Percentiles rank a stretch among this genome's conserved stretches.
These are phyloP conservation scores for Patagioenas fasciata DNA, from an alignment of 2,113 vertebrate genomes.

Conservation along the genomic window DNA sequence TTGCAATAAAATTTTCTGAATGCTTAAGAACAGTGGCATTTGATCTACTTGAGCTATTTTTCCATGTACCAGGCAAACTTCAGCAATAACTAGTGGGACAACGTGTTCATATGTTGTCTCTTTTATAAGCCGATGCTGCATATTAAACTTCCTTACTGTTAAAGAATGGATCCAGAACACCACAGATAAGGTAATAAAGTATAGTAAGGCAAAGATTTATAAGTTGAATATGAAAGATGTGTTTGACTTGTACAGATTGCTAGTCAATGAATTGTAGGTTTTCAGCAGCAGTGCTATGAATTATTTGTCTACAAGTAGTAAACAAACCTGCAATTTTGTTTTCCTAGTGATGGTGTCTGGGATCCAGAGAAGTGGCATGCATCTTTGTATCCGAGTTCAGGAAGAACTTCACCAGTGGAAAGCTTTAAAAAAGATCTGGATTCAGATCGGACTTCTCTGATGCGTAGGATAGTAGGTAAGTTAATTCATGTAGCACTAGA, in stretches of 20 bases:
- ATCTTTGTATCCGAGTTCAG: slow-evolving; percentile 92
- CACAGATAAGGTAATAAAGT: not conserved
- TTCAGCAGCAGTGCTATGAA: not conserved
- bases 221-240: not conserved
- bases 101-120: not conserved
- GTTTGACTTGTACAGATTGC: not conserved
- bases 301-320: not conserved
- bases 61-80: not conserved
- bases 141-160: not conserved
- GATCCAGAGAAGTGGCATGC: slow-evolving; percentile 99
- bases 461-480: slow-evolving; percentile 91
- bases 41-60: not conserved
- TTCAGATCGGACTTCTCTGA: slow-evolving; percentile 86
- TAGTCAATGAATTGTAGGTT: not conserved
- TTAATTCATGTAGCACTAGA: not conserved
- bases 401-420: slow-evolving; percentile 88
- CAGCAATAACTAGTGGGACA: not conserved
- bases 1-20: not conserved
- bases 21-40: not conserved
- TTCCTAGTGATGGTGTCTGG: slow-evolving; percentile 92
- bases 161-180: not conserved
- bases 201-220: not conserved
- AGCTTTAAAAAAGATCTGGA: slow-evolving; percentile 89
- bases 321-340: not conserved
- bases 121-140: not conserved